Evolutionary conservation across 2,888 invertebrate genomes (phyloP).

Genomic region (Dimorphilus gyrociliatus): DNA sequence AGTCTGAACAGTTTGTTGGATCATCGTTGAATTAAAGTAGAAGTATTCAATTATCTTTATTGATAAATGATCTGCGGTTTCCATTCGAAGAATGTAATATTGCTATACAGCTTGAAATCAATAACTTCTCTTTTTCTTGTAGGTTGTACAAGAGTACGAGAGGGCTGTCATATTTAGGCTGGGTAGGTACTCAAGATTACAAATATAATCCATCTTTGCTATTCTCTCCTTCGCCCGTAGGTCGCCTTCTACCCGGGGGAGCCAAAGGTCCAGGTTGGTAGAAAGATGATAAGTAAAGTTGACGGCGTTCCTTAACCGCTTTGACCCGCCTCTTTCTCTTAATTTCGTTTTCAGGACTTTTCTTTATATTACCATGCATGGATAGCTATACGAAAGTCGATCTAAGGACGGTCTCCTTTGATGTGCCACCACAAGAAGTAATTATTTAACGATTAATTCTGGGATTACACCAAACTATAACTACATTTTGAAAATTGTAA

Average conservation of each 20-base stretch:
- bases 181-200: no score
- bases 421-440: slow-evolving; percentile 38
- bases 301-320: neutral
- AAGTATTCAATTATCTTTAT: no score
- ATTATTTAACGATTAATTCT: slow-evolving; percentile 3
- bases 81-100: no score
- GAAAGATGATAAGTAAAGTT: no score
- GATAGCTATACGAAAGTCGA: slow-evolving; percentile 30
- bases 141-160: slow-evolving; percentile 22
- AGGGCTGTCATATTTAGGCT: slow-evolving; percentile 21
- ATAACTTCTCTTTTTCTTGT: no score
- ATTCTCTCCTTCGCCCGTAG: no score
- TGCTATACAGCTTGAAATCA: no score
- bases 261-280: slow-evolving; percentile 18
- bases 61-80: no score
- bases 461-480: neutral
- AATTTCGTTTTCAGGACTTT: slow-evolving; percentile 25
- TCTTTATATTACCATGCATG: slow-evolving; percentile 31
- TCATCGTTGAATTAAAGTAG: no score
- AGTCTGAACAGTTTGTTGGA: no score
- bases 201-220: no score
- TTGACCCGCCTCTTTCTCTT: slow-evolving; percentile 1
- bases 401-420: slow-evolving; percentile 35
- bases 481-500: no score
- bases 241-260: slow-evolving; percentile 17